Conservation (phyloP, 2,888 invertebrate species). For the Meganola albula region DNA sequence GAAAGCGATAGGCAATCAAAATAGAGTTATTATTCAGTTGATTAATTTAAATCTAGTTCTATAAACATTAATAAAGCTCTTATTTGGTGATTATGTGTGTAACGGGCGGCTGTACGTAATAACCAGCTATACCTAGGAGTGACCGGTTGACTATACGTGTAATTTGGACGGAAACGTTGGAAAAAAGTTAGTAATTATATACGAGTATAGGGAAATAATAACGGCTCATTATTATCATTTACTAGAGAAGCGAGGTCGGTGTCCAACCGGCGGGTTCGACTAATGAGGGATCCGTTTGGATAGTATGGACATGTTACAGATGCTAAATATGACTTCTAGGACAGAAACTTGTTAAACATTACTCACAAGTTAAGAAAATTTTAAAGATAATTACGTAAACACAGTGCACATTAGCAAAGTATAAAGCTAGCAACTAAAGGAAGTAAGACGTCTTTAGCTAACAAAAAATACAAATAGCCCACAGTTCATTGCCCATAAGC, state of each 20-base stretch:
- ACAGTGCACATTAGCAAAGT: too few relatives aligned
- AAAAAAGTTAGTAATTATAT: conserved; percentile 66
- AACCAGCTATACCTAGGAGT: conserved; percentile 24
- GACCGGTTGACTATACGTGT: conserved; percentile 31
- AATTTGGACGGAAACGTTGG: conserved; percentile 59
- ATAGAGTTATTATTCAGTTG: conserved; percentile 46
- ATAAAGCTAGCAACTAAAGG: conserved; percentile 15
- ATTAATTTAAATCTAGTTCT: conserved; percentile 53
- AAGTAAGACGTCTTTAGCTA: conserved; percentile 15
- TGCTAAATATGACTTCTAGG: too few relatives aligned
- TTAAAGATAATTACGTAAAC: too few relatives aligned
- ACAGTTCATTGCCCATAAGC: conserved; percentile 36
- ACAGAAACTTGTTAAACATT: too few relatives aligned
- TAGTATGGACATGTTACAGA: conserved; percentile 26
- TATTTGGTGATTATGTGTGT: conserved; percentile 54
- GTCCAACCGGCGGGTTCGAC: conserved; percentile 36
- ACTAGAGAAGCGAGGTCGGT: conserved; percentile 29
- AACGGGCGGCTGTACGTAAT: conserved; percentile 42
- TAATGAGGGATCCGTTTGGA: conserved; percentile 45
- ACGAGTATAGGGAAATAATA: conserved; percentile 57
- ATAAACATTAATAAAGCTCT: conserved; percentile 49
- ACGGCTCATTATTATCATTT: conserved; percentile 63
- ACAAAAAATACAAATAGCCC: conserved; percentile 28
- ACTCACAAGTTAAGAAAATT: too few relatives aligned
- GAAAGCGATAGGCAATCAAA: conserved; percentile 36